These are phyloP conservation scores for Elgaria multicarinata DNA, from an alignment of 2,113 vertebrate species.

Conservation along the genomic window DNA sequence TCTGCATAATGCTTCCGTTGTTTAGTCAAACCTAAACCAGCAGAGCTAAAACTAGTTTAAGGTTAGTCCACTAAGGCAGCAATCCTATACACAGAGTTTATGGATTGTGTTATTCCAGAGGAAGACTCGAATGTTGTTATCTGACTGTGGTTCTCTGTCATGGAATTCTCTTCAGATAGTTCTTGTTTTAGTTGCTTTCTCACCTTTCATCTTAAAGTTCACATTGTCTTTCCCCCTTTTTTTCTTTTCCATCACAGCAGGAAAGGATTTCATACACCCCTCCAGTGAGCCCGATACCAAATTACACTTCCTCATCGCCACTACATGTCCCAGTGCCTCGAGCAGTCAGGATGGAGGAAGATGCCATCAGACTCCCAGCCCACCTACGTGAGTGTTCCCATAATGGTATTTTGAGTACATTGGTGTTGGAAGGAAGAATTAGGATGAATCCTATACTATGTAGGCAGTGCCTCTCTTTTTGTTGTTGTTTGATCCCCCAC, in stretches of 20 bases:
- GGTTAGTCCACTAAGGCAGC: not conserved
- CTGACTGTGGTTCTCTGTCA: not conserved
- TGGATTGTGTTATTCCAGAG: not conserved
- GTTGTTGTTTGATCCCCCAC: not conserved
- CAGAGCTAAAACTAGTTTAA: not conserved
- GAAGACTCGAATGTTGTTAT: not conserved
- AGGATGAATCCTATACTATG: too few relatives aligned
- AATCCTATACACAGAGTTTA: not conserved
- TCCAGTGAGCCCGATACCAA: constrained; percentile 90
- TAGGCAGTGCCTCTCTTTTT: not conserved
- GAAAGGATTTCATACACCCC: constrained; percentile 96
- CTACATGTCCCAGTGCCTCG: constrained; percentile 92
- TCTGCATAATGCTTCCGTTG: not conserved
- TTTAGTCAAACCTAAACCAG: not conserved
- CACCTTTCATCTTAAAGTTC: constrained; percentile 61
- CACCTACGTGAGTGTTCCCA: constrained; percentile 92
- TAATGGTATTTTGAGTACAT: not conserved
- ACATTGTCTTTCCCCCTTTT: constrained; percentile 55
- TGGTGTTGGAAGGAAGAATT: not conserved
- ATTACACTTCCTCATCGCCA: constrained; percentile 88
- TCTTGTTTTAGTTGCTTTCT: constrained; percentile 38
- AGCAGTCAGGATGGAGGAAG: constrained; percentile 93
- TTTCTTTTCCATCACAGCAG: constrained; percentile 81
- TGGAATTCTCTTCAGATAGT: not conserved
- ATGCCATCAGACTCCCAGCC: constrained; percentile 89